phyloP scores from a whole-genome alignment of 2,797 vertebrate genomes.

The Florisuga fusca region DNA sequence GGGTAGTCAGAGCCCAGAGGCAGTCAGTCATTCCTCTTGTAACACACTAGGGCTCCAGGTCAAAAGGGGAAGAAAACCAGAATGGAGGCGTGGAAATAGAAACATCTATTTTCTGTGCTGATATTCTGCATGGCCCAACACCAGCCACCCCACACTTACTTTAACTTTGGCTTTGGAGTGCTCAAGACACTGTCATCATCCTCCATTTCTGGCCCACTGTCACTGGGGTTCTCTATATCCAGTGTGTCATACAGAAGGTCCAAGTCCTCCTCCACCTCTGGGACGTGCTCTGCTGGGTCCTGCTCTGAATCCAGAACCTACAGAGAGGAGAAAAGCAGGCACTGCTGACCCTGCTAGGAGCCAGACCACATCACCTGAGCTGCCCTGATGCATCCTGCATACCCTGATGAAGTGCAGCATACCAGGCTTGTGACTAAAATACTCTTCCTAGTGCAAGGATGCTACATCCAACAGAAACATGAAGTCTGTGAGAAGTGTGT shows the following conservation, averaged over 20 bases:
- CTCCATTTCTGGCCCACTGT: constrained; percentile 95
- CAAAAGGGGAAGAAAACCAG: fast-evolving
- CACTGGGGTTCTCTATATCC: constrained; percentile 96
- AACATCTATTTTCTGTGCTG: not conserved
- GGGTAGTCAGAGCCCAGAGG: not conserved
- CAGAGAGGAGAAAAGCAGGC: not conserved
- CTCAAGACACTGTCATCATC: constrained; percentile 97
- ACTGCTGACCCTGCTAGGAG: not conserved
- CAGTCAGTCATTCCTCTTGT: not conserved
- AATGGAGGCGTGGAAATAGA: not conserved
- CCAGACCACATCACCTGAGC: fast-evolving
- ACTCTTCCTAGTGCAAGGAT: not conserved
- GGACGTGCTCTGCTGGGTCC: constrained; percentile 91
- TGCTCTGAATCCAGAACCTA: constrained; percentile 97
- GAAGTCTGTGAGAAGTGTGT: not conserved
- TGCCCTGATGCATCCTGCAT: not conserved
- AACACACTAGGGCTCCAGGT: not conserved
- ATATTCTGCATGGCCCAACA: not conserved
- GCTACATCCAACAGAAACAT: not conserved
- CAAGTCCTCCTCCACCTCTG: constrained; percentile 94
- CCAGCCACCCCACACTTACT: constrained; percentile 78
- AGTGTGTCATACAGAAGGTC: constrained; percentile 91
- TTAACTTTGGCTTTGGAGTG: constrained; percentile 96
- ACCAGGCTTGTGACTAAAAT: not conserved
- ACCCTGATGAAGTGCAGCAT: not conserved